phyloP scores from a whole-genome alignment of 2,888 invertebrate species.

The Exocentrus adspersus region DNA sequence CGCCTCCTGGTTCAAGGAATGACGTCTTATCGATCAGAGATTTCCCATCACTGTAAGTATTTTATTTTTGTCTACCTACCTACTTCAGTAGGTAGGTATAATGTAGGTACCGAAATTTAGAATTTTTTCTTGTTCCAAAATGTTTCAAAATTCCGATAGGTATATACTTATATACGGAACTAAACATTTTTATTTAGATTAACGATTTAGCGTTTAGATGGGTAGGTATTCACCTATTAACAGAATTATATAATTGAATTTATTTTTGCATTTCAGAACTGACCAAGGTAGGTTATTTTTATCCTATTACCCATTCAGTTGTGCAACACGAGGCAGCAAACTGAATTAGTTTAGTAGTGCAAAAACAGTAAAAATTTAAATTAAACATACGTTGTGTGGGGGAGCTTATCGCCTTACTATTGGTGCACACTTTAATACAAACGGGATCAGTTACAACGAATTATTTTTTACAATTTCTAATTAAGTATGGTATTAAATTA shows the following conservation, averaged over 20 bases:
- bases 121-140: no score
- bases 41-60: slow-evolving; percentile 55
- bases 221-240: no score
- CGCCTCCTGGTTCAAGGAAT: slow-evolving; percentile 53
- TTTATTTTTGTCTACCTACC: no score
- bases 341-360: slow-evolving; percentile 29
- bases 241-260: slow-evolving; percentile 27
- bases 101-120: no score
- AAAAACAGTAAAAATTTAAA: slow-evolving; percentile 32
- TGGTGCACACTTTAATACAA: slow-evolving; percentile 22
- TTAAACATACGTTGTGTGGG: slow-evolving; percentile 28
- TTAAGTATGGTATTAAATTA: slow-evolving; percentile 5
- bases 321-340: slow-evolving; percentile 35
- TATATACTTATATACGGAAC: no score
- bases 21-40: slow-evolving; percentile 50
- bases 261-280: slow-evolving; percentile 43
- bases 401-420: slow-evolving; percentile 25
- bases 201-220: no score
- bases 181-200: no score
- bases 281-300: slow-evolving; percentile 48
- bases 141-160: no score
- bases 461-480: slow-evolving; percentile 17
- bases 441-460: background rate
- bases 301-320: slow-evolving; percentile 37
- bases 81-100: no score